A percentile compares a stretch with the other conserved stretches of the same genome.
phyloP scores from a whole-genome alignment of 1,140 invertebrate genomes.

The Parasteatoda tepidariorum region DNA sequence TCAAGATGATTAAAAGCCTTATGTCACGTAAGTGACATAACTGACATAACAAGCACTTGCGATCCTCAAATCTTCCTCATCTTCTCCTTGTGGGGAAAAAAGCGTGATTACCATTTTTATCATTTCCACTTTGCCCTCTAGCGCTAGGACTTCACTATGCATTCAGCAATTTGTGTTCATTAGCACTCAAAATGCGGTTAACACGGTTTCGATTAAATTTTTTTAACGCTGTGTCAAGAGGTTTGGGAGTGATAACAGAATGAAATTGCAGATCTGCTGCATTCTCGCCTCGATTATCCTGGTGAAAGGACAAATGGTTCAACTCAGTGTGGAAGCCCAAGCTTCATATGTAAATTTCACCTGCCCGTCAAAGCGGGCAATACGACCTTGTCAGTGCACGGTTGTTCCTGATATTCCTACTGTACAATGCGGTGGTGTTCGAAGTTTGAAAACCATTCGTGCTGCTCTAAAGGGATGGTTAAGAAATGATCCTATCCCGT shows the following conservation, averaged over 20 bases:
- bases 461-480: neutral
- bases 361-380: neutral
- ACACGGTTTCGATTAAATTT: neutral
- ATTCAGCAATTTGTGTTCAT: slow-evolving; percentile 2
- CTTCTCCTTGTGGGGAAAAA: neutral
- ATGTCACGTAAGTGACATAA: neutral
- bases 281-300: slow-evolving; percentile 17
- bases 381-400: slow-evolving; percentile 35
- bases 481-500: slow-evolving; percentile 9
- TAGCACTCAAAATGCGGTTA: slow-evolving; percentile 14
- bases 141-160: neutral
- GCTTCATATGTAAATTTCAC: neutral
- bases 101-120: slow-evolving; percentile 24
- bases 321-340: slow-evolving; percentile 5
- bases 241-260: slow-evolving; percentile 42
- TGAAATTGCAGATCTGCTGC: slow-evolving; percentile 21
- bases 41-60: neutral
- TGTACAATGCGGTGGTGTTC: slow-evolving; percentile 16
- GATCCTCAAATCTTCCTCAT: neutral
- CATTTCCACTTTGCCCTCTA: neutral
- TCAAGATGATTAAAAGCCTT: neutral
- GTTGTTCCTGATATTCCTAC: slow-evolving; percentile 23
- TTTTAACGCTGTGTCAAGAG: slow-evolving; percentile 41
- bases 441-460: slow-evolving; percentile 2
- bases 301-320: slow-evolving; percentile 22